Conservation (phyloP, 2,888 invertebrate species). For the Neocrepidodera transversa region DNA sequence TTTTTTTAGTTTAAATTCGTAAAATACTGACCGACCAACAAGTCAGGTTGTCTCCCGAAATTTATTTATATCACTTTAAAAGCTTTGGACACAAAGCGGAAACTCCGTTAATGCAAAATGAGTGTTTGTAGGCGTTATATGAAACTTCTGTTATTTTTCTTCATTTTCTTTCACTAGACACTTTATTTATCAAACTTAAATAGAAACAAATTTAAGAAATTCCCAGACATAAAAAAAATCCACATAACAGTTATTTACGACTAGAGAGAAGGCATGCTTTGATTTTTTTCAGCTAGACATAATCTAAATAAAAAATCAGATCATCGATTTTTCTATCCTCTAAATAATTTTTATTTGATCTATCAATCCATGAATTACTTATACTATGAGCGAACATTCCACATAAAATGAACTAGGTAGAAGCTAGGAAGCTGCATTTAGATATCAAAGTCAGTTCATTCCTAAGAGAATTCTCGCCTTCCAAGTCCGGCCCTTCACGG, state of each 20-base stretch:
- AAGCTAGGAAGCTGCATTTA: conserved; percentile 6
- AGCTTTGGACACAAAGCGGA: conserved; percentile 1
- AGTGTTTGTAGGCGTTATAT: conserved; percentile 2
- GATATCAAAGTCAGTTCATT: conserved; percentile 10
- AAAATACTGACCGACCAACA: not conserved
- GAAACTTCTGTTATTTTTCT: conserved; percentile 1
- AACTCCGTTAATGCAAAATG: conserved; percentile 5
- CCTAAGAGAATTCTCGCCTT: conserved; percentile 14
- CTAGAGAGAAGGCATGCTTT: too few species aligned
- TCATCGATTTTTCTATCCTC: not conserved
- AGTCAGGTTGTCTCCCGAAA: not conserved
- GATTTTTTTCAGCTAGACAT: too few species aligned
- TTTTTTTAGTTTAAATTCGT: not conserved
- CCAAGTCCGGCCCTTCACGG: conserved; percentile 8
- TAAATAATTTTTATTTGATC: not conserved
- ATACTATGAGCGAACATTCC: conserved; percentile 8
- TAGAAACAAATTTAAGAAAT: too few species aligned
- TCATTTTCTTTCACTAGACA: conserved; percentile 3
- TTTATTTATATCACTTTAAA: conserved; percentile 7
- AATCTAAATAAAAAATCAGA: too few species aligned
- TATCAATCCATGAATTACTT: conserved; percentile 6
- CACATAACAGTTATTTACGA: too few species aligned
- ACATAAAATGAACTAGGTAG: not conserved
- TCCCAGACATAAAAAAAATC: too few species aligned
- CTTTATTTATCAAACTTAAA: too few species aligned